Evolutionary conservation across 2,113 vertebrate genomes (phyloP).

Genomic region (Strigops habroptila): DNA sequence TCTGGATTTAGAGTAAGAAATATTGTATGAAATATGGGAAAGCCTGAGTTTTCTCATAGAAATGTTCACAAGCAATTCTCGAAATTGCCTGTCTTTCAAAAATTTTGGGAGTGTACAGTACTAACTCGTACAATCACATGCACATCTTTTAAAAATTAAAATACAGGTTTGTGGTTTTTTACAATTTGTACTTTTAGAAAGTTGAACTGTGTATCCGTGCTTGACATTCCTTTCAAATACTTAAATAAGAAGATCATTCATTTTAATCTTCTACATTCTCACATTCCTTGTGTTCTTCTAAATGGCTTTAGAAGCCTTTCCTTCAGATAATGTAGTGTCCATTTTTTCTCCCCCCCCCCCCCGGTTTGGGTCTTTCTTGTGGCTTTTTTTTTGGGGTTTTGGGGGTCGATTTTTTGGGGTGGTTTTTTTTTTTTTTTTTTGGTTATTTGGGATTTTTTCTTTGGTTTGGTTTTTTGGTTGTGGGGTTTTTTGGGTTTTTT

Average conservation of each 20-base stretch:
- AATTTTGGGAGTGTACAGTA: not conserved
- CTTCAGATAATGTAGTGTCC: not conserved
- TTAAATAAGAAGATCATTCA: not conserved
- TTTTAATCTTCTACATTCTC: not conserved
- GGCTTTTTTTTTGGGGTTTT: too few relatives aligned
- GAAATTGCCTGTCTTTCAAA: not conserved
- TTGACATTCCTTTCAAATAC: not conserved
- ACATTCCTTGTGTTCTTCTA: too few relatives aligned
- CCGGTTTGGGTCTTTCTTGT: too few relatives aligned
- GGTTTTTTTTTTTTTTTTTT: too few relatives aligned
- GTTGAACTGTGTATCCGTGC: not conserved
- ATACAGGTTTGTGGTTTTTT: not conserved
- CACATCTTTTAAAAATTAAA: not conserved
- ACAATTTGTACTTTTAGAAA: not conserved
- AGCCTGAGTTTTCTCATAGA: not conserved
- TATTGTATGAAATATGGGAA: not conserved
- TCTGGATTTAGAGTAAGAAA: not conserved
- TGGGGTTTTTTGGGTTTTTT: too few relatives aligned
- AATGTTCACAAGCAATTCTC: not conserved
- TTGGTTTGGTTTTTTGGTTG: too few relatives aligned
- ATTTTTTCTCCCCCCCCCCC: too few relatives aligned
- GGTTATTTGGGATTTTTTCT: too few relatives aligned
- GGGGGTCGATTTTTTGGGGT: too few relatives aligned
- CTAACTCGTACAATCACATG: not conserved
- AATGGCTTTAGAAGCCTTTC: not conserved